Conservation (phyloP, 2,888 invertebrate genomes). For the Seira ritae region DNA sequence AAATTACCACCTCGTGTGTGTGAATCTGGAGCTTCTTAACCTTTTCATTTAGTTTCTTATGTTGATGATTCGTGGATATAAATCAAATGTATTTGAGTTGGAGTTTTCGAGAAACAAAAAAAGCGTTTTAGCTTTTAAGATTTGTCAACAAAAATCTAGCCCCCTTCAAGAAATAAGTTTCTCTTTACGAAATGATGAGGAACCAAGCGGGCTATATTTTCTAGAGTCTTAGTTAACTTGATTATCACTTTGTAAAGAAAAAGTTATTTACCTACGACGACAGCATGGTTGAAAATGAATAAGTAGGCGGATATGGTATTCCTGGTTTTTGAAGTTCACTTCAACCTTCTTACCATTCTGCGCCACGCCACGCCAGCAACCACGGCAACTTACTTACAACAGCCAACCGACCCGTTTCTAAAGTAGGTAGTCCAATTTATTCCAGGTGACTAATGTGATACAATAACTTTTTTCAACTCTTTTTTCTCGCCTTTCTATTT, state of each 20-base stretch:
- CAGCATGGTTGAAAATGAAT: no score
- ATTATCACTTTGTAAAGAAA: slow-evolving; percentile 3
- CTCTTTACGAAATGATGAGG: no score
- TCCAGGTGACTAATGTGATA: slow-evolving; percentile 21
- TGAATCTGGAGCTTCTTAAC: neutral
- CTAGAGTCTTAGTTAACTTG: neutral
- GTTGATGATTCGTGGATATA: no score
- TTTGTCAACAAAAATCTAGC: neutral
- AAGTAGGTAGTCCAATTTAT: slow-evolving; percentile 20
- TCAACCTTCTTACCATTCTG: neutral
- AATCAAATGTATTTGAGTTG: no score
- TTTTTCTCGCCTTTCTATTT: neutral
- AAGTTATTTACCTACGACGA: neutral
- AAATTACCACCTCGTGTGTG: neutral
- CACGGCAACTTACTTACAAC: neutral
- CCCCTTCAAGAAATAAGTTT: no score
- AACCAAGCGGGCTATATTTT: neutral
- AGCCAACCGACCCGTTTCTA: neutral
- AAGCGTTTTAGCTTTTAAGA: neutral
- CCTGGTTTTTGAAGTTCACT: neutral
- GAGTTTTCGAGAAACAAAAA: neutral
- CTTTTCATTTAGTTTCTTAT: no score
- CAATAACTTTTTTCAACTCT: slow-evolving; percentile 22
- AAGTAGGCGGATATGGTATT: neutral
- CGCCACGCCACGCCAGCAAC: neutral